Evolutionary conservation across 2,113 vertebrate genomes (phyloP), one percentile per base, ranked within the genome.

Genomic region (Hypanus sabinus): DNA sequence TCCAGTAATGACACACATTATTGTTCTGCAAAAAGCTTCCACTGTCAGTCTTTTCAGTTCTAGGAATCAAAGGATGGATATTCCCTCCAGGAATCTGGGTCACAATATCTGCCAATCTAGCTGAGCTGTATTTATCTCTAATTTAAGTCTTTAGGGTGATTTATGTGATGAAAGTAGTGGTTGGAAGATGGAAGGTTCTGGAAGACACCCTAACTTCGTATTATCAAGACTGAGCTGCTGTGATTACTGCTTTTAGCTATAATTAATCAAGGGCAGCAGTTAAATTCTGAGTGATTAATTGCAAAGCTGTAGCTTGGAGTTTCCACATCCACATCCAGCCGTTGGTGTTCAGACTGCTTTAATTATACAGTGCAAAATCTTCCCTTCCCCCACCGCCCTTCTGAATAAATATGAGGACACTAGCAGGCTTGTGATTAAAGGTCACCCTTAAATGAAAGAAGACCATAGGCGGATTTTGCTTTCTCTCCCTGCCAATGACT

Each of bases 271-370:
- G 65, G 22, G 7, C 68, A 73, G 9, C 18, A 75, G 91, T 38
- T 90, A 93, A 73, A 93, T 93, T 93, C 91, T 27, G 38, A 70
- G 24, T 93, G 70, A 93, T 93, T 93, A 73, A 93, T 93, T 93
- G 22, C 91, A 75, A 93, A 73, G 68, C 91, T 93, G 38, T 24
- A 55, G 36, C 20, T 27, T 8, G 91, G 24, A 93, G 68, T 38
- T 68, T 46, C 65, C 70, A 46, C 65, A 38, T 73, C 85, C 18
- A 68, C 10, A 10, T 27, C 12, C 90, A 93, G n/a, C 70, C 22
- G 38, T 93, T 73, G 38, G 22, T 73, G 33, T 93, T 71, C 70
- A 93, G 70, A 55, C 1, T 73, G 38, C 91, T 46, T 73, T 93
- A 93, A 93, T 93, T 93, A 75, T 73, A 14, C 20, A 30, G 10